These are phyloP conservation scores for Bolinopsis microptera DNA, from an alignment of 37 sponge, comb jelly and placozoan genomes.

Conservation along the genomic window DNA sequence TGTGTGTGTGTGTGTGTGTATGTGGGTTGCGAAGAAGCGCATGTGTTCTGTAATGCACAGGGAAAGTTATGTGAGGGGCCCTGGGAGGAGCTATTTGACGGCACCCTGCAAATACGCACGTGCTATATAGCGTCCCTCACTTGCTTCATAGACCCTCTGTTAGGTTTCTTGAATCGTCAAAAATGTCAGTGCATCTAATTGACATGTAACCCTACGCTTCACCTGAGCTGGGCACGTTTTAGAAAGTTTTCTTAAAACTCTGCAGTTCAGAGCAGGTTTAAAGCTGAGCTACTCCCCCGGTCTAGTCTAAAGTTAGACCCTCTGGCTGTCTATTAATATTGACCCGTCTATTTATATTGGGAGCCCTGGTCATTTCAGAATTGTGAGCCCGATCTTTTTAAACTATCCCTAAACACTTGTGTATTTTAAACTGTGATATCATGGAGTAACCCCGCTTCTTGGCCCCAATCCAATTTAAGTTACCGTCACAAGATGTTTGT, in stretches of 20 bases:
- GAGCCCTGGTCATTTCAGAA: no score
- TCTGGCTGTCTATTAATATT: neutral
- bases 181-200: neutral
- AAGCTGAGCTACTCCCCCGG: neutral
- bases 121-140: neutral
- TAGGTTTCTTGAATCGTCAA: neutral
- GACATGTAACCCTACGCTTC: neutral
- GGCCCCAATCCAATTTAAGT: no score
- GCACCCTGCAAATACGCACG: neutral
- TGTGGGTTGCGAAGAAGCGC: no score
- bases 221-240: neutral
- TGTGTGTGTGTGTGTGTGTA: no score
- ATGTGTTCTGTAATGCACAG: no score
- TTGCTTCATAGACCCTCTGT: neutral
- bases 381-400: no score
- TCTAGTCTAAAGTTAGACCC: neutral
- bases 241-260: neutral
- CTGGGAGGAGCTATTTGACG: neutral
- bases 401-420: no score
- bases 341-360: no score
- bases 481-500: no score
- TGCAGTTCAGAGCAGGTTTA: neutral
- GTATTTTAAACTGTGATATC: no score
- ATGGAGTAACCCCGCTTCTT: no score
- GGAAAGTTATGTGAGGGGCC: no score